Percentiles rank a stretch among this genome's conserved stretches.
Conservation (phyloP, 2,888 invertebrate species). For the Andrena camellia region DNA sequence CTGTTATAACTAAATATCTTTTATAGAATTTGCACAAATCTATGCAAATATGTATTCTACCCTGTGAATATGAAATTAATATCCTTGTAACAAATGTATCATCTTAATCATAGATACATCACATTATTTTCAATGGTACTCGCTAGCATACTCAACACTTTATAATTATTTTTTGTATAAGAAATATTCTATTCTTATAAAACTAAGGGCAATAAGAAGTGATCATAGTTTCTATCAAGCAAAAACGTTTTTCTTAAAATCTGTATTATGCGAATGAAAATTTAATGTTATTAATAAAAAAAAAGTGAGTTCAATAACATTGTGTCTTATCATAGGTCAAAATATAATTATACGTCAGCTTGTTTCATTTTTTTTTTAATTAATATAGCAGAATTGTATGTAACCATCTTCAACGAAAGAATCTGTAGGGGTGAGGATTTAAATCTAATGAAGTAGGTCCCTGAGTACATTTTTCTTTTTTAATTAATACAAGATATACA, state of each 20-base stretch:
- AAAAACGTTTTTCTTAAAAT: conserved; percentile 39
- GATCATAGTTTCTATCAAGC: conserved; percentile 43
- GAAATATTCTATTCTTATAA: conserved; percentile 71
- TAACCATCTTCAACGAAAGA: conserved; percentile 20
- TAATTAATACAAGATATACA: conserved; percentile 33
- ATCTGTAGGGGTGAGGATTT: not conserved
- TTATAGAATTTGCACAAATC: conserved; percentile 62
- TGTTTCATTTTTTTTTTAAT: conserved; percentile 12
- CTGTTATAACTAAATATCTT: conserved; percentile 55
- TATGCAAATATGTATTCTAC: conserved; percentile 56
- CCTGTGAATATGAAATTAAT: conserved; percentile 58
- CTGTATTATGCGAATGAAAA: conserved; percentile 44
- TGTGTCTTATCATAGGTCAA: not conserved
- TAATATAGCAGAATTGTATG: conserved; percentile 23
- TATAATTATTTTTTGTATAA: conserved; percentile 67
- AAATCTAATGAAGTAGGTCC: conserved; percentile 11
- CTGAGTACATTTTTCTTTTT: conserved; percentile 1
- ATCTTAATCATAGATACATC: conserved; percentile 51
- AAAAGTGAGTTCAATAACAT: conserved; percentile 25
- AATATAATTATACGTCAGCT: too few species aligned
- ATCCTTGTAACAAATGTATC: conserved; percentile 49
- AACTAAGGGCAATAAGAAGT: conserved; percentile 56
- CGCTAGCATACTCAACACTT: conserved; percentile 51
- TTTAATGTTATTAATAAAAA: conserved; percentile 56
- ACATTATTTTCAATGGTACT: conserved; percentile 59